Base-by-base conservation (phyloP, 2,888 invertebrate species). In the Apotomis betuletana region DNA sequence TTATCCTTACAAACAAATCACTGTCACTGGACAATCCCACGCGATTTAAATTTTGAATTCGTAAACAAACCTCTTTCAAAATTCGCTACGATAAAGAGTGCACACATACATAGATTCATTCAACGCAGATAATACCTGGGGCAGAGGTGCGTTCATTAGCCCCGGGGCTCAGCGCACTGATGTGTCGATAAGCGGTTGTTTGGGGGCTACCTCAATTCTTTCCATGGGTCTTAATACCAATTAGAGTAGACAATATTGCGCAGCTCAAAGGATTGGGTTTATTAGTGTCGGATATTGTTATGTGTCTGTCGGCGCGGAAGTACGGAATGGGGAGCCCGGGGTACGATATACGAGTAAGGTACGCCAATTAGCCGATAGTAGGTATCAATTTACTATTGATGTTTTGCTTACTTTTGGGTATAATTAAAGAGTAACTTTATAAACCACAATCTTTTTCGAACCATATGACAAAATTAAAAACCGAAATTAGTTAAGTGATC, bases 281-380 rank as follows among this genome's bases (percentile, higher is more conserved):
- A 92, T 92, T 91, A 91, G 84, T 88, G 89, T 88, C 90, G 84
- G 90, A 90, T 91, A 90, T 91, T 92, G 92, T 92, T 91, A 87
- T 84, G 83, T 79, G 85, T 76, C 80, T 87, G 82, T 77, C 86
- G 84, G 85, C 78, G 87, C 83, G 90, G 87, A 87, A 88, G 76
- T 73, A 80, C 54, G 72, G 74, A 67, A 49, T 61, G 67, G 72
- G 67, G 72, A 36, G 67, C 67, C 67, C 52, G 55, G 63, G 72
- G 72, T 63, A 62, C 38, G 61, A 44, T 57, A 70, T 70, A 46
- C 68, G 55, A 55, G 67, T 49, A 38, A 27, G 38, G 46, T 49
- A 15, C 58, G 63, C 72, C 67, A 72, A 72, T 72, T 72, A 72
- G 63, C 59, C 36, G 67, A 67, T 67, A 49, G 65, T n/a, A n/a